Evolutionary conservation across 37 sponge, comb jelly and placozoan species (phyloP), one percentile per base, ranked within the genome.

Genomic region (Tethya wilhelma): DNA sequence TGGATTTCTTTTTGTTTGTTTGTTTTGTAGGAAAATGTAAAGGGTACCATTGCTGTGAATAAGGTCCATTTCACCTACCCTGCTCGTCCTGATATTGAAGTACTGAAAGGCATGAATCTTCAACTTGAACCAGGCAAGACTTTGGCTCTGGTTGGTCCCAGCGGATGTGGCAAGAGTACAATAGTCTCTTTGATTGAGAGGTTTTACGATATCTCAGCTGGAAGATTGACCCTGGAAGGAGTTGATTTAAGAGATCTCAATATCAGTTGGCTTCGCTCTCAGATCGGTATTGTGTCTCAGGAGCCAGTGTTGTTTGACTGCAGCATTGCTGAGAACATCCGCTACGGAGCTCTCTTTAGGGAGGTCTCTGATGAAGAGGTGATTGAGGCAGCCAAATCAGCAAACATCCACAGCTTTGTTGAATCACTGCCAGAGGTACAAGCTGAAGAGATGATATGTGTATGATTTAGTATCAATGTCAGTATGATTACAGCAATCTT

Each of bases 91-190:
- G 71, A 89, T 38, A 59, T 85, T 30, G 83, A 44, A 49, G 81
- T 87, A 25, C 67, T 87, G 71, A 58, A 85, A 28, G 86, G 76
- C 23, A 59, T 90, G 1, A 67, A 37, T 32, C 69, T 93, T 38
- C 30, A 63, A 0, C 71, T 91, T 31, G 60, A 85, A 12, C 82
- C 81, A 6, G 96, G 96, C 40, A 78, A 95, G 77, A 91, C 89
- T 5, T 41, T 95, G 8, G 96, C 96, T 20, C 79, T 95, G 30
- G 96, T 95, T 38, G 96, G 96, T 14, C 87, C 89, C 59, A 89
- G 90, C 76, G 96, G 96, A 33, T 95, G 96, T 84, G 95, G 95
- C 36, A 94, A 94, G 82, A 91, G 91, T 42, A 94, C 95, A 9
- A 72, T 86, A 20, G 90, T 94, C 36, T 84, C 87, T 19, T 86